Base-by-base conservation (phyloP, 1,140 invertebrate species). In the Drosophila rhopaloa region DNA sequence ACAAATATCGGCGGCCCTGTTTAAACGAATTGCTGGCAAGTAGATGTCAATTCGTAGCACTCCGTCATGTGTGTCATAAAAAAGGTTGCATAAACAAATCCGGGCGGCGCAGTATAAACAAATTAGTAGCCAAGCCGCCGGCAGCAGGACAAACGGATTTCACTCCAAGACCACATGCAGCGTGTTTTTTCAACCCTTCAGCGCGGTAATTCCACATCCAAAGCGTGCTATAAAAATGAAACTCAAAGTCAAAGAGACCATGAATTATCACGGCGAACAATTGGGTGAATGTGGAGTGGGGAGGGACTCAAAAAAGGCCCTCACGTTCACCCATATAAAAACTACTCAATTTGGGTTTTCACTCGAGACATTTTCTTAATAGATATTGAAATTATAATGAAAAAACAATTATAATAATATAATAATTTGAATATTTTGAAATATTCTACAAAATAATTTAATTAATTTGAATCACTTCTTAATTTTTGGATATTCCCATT, bases 81-180 rank as follows among this genome's bases (percentile, higher is more conserved):
- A 75, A 84, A 78, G 77, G 76, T 79, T 79, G 62, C 83, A 68
- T 88, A 86, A 86, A 86, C 83, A 86, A 82, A 79, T 73, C 65
- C 55, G 24, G 24, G 70, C 83, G 68, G 56, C 51, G 56, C 50
- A 70, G 37, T 68, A 70, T 88, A 88, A 83, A 86, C 83, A 86
- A 85, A 75, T 77, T 65, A 73, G 72, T 83, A 56, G 58, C 41
- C 55, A 48, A 38, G 76, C 63, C 48, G 48, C 48, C 47, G 27
- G 47, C 27, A 32, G 44, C 78, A 79, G 76, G 55, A 79, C 72
- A 53, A 68, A 58, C 9, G 9, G 48, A 50, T n/a, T 71, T 48
- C 19, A 37, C 51, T 57, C 72, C 40, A 41, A 41, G 56, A 81
- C 82, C 82, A 86, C 82, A 86, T 86, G 82, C 82, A 63, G 75